Percentiles rank a stretch among this genome's conserved stretches.
Evolutionary conservation across 2,797 vertebrate species (phyloP).

Genomic region (Pseudochromis fuscus): DNA sequence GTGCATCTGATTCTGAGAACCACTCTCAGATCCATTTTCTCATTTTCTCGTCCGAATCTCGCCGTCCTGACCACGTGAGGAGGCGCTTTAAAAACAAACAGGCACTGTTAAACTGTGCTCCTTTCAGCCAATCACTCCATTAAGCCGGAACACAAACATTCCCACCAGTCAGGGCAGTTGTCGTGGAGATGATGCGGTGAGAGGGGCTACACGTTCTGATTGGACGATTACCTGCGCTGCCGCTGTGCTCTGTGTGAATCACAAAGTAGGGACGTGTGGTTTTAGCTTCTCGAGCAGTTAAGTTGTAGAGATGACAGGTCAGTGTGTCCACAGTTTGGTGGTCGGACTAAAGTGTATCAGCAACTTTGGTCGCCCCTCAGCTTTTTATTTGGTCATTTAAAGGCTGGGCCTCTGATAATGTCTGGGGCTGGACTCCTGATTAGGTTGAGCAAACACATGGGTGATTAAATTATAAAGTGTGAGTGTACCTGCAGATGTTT

Average conservation of each 20-base stretch:
- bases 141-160: constrained; percentile 76
- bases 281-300: neutral
- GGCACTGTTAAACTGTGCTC: constrained; percentile 41
- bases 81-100: constrained; percentile 50
- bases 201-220: constrained; percentile 35
- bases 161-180: constrained; percentile 55
- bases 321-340: no score
- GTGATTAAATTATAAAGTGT: no score
- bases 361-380: no score
- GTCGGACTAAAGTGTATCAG: no score
- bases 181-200: constrained; percentile 38
- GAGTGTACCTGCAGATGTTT: no score
- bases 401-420: no score
- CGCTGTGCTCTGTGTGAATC: no score
- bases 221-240: constrained; percentile 45
- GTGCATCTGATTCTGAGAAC: neutral
- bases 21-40: neutral
- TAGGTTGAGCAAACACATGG: no score
- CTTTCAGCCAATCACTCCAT: constrained; percentile 59
- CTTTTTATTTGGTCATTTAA: no score
- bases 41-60: constrained; percentile 37
- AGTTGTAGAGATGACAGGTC: no score
- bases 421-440: no score
- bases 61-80: constrained; percentile 8
- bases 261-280: no score